Conservation (phyloP, 1,140 invertebrate genomes). For the Dolichoris vasculosae region DNA sequence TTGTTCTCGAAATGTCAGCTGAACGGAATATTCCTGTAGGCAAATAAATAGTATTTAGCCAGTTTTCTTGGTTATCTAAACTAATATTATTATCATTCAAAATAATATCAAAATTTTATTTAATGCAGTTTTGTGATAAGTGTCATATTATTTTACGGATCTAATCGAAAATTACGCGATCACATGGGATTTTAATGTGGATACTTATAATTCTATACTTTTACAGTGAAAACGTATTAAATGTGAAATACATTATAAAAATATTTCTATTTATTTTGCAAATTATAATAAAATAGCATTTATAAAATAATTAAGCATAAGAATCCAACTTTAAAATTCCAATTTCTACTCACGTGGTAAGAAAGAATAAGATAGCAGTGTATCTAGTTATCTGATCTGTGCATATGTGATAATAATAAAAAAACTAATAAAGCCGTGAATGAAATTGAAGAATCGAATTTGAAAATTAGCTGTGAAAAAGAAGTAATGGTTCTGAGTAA, state of each 20-base stretch:
- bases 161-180: background rate
- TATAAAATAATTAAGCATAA: background rate
- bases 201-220: background rate
- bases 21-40: constrained; percentile 94
- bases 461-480: background rate
- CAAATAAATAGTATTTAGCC: constrained; percentile 58
- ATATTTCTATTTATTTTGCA: background rate
- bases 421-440: background rate
- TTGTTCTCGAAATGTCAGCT: constrained; percentile 96
- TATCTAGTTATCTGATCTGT: constrained; percentile 20
- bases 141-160: background rate
- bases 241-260: background rate
- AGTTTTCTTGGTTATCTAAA: background rate
- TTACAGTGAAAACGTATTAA: background rate
- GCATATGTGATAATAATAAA: constrained; percentile 8
- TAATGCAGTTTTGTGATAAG: constrained; percentile 21
- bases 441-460: constrained; percentile 1
- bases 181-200: constrained; percentile 17
- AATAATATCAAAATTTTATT: constrained; percentile 14
- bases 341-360: constrained; percentile 28
- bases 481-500: background rate
- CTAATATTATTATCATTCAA: background rate
- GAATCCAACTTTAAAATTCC: constrained; percentile 15
- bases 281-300: background rate
- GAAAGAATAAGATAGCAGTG: constrained; percentile 27